Percentiles rank a stretch among this genome's conserved stretches.
Conservation (phyloP, 35 echinoderm and acorn worm genomes). For the Heliocidaris erythrogramma region DNA sequence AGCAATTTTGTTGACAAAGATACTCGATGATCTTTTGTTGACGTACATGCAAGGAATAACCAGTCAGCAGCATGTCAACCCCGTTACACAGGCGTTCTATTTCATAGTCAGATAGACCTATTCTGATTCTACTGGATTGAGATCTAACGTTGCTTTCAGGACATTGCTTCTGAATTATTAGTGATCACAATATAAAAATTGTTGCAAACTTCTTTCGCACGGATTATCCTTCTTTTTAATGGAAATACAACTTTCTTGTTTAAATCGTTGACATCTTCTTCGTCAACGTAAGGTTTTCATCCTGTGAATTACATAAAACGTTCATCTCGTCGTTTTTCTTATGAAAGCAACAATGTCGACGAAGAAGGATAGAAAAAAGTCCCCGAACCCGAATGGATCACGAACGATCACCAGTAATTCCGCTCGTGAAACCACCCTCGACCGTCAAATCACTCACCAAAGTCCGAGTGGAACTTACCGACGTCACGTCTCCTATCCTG, state of each 20-base stretch:
- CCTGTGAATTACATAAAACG: too few relatives aligned
- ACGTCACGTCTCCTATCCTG: slow-evolving; percentile 55
- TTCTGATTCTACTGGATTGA: too few relatives aligned
- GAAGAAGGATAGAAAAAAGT: neutral
- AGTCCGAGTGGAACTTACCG: slow-evolving; percentile 1
- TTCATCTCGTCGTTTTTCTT: neutral
- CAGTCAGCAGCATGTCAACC: neutral
- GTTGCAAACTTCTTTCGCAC: too few relatives aligned
- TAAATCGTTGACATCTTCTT: neutral
- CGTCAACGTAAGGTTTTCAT: neutral
- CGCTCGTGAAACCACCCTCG: neutral
- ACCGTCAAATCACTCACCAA: slow-evolving; percentile 11
- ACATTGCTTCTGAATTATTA: too few relatives aligned
- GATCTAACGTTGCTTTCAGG: too few relatives aligned
- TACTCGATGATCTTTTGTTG: neutral
- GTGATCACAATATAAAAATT: too few relatives aligned
- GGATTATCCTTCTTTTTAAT: too few relatives aligned
- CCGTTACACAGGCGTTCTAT: neutral
- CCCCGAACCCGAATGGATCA: slow-evolving; percentile 1
- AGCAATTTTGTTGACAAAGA: neutral
- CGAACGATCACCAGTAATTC: neutral
- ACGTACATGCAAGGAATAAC: neutral
- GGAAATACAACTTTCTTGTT: neutral
- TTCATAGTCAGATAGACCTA: too few relatives aligned
- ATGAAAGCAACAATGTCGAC: neutral